Evolutionary conservation across 2,888 invertebrate genomes (phyloP).

Genomic region (Halictus ligatus): DNA sequence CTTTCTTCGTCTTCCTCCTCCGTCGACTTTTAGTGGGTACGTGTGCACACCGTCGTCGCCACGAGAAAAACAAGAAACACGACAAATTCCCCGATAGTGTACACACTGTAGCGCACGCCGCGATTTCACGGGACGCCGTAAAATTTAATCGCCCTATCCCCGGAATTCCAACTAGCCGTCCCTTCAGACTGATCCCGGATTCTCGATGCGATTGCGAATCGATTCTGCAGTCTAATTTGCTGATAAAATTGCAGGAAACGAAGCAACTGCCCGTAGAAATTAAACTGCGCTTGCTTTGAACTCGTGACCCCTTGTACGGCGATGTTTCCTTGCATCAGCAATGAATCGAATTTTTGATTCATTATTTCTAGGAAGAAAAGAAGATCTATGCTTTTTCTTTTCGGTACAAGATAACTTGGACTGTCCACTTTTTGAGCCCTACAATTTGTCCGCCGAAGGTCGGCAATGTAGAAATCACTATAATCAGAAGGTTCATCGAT

Average conservation of each 20-base stretch:
- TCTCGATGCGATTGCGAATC: not conserved
- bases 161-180: slow-evolving; percentile 21
- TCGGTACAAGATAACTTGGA: not conserved
- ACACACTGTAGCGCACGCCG: not conserved
- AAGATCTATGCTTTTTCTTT: not conserved
- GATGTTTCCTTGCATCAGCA: not conserved
- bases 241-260: not conserved
- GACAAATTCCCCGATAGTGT: slow-evolving; percentile 25
- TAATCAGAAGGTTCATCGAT: not conserved
- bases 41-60: not conserved
- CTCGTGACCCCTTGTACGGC: not conserved
- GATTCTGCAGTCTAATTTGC: not conserved
- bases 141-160: slow-evolving; percentile 45
- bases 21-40: not conserved
- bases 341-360: not conserved
- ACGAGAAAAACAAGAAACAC: slow-evolving; percentile 1
- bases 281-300: not conserved
- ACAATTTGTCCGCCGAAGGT: not conserved
- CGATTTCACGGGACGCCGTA: slow-evolving; percentile 35
- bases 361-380: no score
- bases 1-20: not conserved
- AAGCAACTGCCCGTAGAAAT: not conserved
- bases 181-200: not conserved
- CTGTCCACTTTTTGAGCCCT: not conserved
- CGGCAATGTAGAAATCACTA: not conserved